Evolutionary conservation across 2,888 invertebrate species (phyloP).

Genomic region (Coleophora deauratella): DNA sequence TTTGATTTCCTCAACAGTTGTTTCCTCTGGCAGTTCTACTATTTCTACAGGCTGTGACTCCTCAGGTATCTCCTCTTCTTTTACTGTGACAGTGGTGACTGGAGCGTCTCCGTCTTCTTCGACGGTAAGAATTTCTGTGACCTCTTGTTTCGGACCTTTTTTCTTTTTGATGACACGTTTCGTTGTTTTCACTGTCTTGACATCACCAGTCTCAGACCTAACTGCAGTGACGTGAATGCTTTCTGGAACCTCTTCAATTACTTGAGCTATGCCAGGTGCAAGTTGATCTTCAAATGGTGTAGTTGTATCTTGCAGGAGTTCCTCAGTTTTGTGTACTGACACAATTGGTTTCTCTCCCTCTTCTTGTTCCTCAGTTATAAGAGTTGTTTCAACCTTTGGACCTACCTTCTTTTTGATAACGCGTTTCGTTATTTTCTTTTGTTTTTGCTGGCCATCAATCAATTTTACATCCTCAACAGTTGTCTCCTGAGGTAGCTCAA

Average conservation of each 20-base stretch:
- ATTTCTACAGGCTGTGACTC: slow-evolving; percentile 14
- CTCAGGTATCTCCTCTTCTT: neutral
- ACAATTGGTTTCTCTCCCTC: slow-evolving; percentile 23
- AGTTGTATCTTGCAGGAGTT: slow-evolving; percentile 6
- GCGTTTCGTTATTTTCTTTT: slow-evolving; percentile 21
- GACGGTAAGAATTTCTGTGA: slow-evolving; percentile 19
- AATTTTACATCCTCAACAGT: slow-evolving; percentile 16
- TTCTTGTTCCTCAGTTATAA: slow-evolving; percentile 33
- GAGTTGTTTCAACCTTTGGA: slow-evolving; percentile 33
- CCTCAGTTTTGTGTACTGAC: neutral
- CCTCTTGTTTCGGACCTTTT: neutral
- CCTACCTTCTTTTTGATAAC: slow-evolving; percentile 34
- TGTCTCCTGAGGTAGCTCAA: slow-evolving; percentile 28
- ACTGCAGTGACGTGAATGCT: neutral
- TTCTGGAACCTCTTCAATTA: neutral
- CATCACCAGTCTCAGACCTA: neutral
- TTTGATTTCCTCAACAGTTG: slow-evolving; percentile 18
- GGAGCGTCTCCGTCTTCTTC: neutral
- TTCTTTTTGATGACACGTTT: neutral
- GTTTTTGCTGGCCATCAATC: slow-evolving; percentile 18
- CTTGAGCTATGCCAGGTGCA: neutral
- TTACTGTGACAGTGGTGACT: neutral
- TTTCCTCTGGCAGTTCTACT: slow-evolving; percentile 28
- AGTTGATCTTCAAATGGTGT: neutral
- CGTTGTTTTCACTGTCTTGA: neutral